Base-by-base conservation (phyloP, 2,113 vertebrate genomes). In the Spea multiplicata region DNA sequence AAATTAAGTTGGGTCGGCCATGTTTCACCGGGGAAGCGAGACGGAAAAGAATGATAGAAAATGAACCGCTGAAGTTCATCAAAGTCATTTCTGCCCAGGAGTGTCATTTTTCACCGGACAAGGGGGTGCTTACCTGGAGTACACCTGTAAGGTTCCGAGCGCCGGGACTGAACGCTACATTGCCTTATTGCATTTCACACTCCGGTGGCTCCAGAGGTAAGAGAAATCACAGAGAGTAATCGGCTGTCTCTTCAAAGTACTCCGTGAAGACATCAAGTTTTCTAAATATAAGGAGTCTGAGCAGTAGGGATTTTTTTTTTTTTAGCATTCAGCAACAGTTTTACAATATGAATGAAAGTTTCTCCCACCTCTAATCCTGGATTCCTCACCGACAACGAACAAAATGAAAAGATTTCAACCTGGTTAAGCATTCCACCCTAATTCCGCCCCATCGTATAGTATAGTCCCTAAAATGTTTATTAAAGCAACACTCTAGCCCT, bases 151-250 rank as follows among this genome's bases (percentile, higher is more conserved):
- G 94, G 92, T 92, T n/a, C 93, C 89, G 91, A 90, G 87, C 90
- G 93, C 95, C 93, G 95, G 94, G 94, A 96, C 94, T 95, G 95
- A 96, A 94, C 83, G 94, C 95, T 95, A 95, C 91, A 88, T 87
- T 92, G 94, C 93, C 95, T 95, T 98, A 95, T 97, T 96, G 95
- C 96, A 97, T 99, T 98, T 98, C 96, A 99, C 96, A 96, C 94
- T 92, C 93, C 89, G 92, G 86, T 93, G 94, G 91, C 94, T 95
- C 92, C 89, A 89, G 90, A 90, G 88, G 87, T 87, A 88, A 89
- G 85, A 71, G 76, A 82, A 84, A 83, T 13, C 64, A 73, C 81
- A 86, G 81, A 84, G 16, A 79, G 59, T 79, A 73, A 30, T 81
- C 71, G 82, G 81, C 77, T 81, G 74, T 71, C 75, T 74, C 82